Conservation (phyloP, 2,797 vertebrate species). For the Channallabes apus region DNA sequence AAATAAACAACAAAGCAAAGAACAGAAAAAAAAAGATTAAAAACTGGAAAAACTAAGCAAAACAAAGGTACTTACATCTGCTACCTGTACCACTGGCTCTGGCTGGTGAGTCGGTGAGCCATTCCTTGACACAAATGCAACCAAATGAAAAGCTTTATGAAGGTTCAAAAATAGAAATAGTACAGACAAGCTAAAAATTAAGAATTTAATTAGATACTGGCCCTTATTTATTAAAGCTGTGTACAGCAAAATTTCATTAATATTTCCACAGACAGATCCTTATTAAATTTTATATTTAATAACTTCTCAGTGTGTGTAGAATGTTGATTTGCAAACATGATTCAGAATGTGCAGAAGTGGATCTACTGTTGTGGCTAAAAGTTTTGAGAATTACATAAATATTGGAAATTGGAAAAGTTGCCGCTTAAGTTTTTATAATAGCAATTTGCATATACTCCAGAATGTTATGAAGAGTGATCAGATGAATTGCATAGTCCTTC, state of each 20-base stretch:
- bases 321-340: not conserved
- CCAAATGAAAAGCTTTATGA: not conserved
- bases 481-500: no score
- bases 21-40: not conserved
- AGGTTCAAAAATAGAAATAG: not conserved
- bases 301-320: not conserved
- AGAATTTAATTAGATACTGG: not conserved
- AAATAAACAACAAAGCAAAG: not conserved
- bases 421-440: no score
- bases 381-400: no score
- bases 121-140: slow-evolving; percentile 73
- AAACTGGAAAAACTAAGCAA: not conserved
- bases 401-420: no score
- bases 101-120: slow-evolving; percentile 92
- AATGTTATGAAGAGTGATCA: no score
- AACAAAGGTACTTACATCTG: slow-evolving; percentile 82
- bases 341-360: not conserved
- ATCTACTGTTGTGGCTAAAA: no score
- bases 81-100: slow-evolving; percentile 84
- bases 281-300: not conserved
- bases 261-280: not conserved
- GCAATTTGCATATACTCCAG: no score
- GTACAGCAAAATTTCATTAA: not conserved
- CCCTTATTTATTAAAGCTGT: not conserved
- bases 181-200: not conserved